Percentiles rank a stretch among this genome's conserved stretches.
Conservation (phyloP, 2,888 invertebrate genomes). For the Eristalis tenax region DNA sequence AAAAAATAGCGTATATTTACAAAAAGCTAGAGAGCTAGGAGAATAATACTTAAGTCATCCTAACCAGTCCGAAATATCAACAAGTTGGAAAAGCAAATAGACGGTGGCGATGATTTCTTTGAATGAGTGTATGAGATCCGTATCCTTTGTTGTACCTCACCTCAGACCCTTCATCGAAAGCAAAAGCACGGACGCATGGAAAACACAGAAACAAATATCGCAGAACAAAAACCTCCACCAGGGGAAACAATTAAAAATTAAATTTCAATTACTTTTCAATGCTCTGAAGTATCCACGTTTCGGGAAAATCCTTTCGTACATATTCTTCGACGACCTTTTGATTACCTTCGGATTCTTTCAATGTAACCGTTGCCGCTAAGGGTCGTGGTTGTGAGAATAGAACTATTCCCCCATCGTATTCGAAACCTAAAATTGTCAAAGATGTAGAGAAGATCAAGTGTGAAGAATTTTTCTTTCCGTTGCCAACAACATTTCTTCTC, state of each 20-base stretch:
- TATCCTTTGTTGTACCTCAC: no score
- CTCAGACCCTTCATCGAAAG: no score
- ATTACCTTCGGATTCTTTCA: not conserved
- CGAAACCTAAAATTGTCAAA: not conserved
- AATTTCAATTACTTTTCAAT: conserved; percentile 21
- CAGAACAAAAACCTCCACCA: not conserved
- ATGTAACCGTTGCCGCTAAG: not conserved
- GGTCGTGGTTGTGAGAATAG: not conserved
- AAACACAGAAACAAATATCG: not conserved
- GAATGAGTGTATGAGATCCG: no score
- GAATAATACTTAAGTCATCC: no score
- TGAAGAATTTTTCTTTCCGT: no score
- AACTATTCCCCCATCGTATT: not conserved
- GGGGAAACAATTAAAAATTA: not conserved
- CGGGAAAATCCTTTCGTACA: conserved; percentile 85
- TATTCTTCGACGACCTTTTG: conserved; percentile 40
- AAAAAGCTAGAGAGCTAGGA: no score
- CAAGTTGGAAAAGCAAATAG: no score
- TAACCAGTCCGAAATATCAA: no score
- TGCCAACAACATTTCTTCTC: no score
- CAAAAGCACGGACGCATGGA: no score
- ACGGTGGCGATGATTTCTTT: no score
- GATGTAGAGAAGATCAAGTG: not conserved
- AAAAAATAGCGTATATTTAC: no score
- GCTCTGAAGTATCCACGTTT: conserved; percentile 86